Evolutionary conservation across 2,797 vertebrate species (phyloP).

Genomic region (Danionella dracula): DNA sequence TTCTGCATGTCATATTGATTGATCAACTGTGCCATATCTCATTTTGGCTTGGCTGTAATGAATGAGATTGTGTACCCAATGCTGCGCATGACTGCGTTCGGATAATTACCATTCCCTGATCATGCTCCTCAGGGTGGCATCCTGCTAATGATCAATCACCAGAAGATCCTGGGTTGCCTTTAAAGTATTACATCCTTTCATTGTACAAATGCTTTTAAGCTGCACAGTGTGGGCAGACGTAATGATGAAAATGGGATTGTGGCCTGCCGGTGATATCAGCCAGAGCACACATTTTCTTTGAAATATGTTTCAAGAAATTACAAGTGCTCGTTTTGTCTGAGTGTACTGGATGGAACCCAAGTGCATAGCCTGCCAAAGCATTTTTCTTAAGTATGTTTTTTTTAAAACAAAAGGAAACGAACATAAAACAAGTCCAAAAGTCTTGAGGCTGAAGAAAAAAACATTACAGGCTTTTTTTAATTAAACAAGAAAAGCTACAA

Average conservation of each 20-base stretch:
- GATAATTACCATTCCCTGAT: constrained; percentile 32
- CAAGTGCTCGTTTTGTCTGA: too few relatives aligned
- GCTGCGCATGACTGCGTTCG: constrained; percentile 3
- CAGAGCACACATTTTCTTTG: background rate
- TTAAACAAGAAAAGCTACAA: too few relatives aligned
- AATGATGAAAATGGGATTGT: background rate
- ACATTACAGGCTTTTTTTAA: too few relatives aligned
- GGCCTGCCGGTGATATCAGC: background rate
- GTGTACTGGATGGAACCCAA: too few relatives aligned
- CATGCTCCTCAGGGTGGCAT: background rate
- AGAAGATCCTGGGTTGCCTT: background rate
- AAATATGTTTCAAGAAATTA: too few relatives aligned
- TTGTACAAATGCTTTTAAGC: constrained; percentile 6
- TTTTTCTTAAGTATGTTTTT: too few relatives aligned
- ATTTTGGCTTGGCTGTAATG: constrained; percentile 26
- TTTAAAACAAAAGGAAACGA: too few relatives aligned
- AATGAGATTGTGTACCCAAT: constrained; percentile 5
- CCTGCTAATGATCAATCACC: constrained; percentile 34
- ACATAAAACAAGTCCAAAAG: too few relatives aligned
- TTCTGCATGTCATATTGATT: constrained; percentile 23
- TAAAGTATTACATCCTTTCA: constrained; percentile 3
- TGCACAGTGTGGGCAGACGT: background rate
- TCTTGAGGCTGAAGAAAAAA: too few relatives aligned
- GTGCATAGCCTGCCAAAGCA: too few relatives aligned
- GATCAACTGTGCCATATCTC: constrained; percentile 31